phyloP scores from a whole-genome alignment of 1,140 invertebrate genomes.

The Drosophila leontia region DNA sequence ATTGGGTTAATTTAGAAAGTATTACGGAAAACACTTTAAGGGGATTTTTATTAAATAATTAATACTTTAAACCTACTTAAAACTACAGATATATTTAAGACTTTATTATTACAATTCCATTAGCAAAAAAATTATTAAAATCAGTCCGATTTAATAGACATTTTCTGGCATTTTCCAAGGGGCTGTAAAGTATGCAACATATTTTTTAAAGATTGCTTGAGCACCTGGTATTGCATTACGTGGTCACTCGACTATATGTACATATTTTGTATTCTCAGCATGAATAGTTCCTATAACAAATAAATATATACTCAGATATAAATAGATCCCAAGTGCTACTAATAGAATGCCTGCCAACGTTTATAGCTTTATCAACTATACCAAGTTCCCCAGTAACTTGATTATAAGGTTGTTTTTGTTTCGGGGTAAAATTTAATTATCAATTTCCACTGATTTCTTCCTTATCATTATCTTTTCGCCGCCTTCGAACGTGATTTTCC shows the following conservation, averaged over 20 bases:
- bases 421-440: not conserved
- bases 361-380: not conserved
- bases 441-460: not conserved
- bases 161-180: not conserved
- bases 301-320: not conserved
- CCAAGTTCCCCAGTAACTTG: not conserved
- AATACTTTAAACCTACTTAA: not conserved
- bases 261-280: not conserved
- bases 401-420: not conserved
- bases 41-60: not conserved
- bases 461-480: not conserved
- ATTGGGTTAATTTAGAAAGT: constrained; percentile 5
- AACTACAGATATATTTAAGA: not conserved
- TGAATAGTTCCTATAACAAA: not conserved
- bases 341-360: not conserved
- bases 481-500: not conserved
- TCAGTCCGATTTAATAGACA: not conserved
- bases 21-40: not conserved
- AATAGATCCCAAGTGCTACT: not conserved
- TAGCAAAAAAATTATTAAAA: not conserved
- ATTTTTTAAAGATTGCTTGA: not conserved
- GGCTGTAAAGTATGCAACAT: not conserved
- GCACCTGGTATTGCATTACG: not conserved
- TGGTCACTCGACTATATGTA: not conserved
- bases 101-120: not conserved